phyloP scores from a whole-genome alignment of 1,140 invertebrate species.

The Achatina immaculata region DNA sequence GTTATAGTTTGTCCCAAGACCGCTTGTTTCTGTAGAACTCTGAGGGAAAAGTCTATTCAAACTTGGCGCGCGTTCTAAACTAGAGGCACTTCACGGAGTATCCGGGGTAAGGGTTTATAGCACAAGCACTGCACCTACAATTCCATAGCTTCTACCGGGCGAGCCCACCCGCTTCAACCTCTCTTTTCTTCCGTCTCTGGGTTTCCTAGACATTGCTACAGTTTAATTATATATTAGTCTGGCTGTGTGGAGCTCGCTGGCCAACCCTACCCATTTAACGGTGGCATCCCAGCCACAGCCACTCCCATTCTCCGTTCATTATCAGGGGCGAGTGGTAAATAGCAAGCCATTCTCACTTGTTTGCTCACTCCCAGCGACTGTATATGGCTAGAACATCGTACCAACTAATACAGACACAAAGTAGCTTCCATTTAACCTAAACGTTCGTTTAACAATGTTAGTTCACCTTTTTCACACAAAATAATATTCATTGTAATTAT shows the following conservation, averaged over 20 bases:
- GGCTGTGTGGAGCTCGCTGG: neutral
- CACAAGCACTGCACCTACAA: neutral
- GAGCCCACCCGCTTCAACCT: neutral
- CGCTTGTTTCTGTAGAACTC: constrained; percentile 67
- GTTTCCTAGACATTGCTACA: constrained; percentile 8
- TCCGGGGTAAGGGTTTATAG: constrained; percentile 8
- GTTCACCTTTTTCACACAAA: too few species aligned
- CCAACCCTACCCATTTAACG: neutral
- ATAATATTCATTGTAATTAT: too few species aligned
- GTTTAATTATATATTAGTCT: neutral
- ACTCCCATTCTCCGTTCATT: neutral
- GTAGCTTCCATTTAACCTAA: too few species aligned
- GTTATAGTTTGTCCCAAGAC: constrained; percentile 64
- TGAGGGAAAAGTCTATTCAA: constrained; percentile 58
- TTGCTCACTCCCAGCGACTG: neutral
- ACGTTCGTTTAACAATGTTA: too few species aligned
- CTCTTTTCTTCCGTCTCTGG: neutral
- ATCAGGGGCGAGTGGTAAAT: neutral
- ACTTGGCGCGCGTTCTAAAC: constrained; percentile 52
- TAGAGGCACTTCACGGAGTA: constrained; percentile 18
- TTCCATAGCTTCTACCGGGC: neutral
- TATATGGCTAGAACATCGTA: too few species aligned
- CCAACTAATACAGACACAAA: too few species aligned
- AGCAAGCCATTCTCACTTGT: neutral
- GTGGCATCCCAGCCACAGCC: neutral